Percentiles rank a stretch among this genome's conserved stretches.
phyloP scores from a whole-genome alignment of 2,888 invertebrate genomes.

The Crossocerus cetratus region DNA sequence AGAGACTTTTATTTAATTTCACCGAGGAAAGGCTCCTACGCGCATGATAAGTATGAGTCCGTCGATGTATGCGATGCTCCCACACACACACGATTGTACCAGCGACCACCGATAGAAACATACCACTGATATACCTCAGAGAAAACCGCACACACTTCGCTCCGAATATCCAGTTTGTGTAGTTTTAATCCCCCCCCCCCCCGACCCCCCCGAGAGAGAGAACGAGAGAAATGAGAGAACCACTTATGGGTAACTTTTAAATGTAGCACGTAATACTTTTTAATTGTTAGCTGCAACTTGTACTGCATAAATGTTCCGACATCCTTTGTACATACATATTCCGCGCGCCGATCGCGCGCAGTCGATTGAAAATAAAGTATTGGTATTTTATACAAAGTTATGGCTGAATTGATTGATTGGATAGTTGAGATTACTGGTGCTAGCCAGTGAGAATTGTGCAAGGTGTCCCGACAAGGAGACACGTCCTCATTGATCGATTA shows the following conservation, averaged over 20 bases:
- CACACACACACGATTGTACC: too few relatives aligned
- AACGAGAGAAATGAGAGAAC: constrained; percentile 20
- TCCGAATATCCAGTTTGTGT: constrained; percentile 42
- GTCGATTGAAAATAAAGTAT: constrained; percentile 74
- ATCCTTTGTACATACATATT: constrained; percentile 66
- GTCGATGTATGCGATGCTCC: too few relatives aligned
- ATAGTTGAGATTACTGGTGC: too few relatives aligned
- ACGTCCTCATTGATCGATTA: too few relatives aligned
- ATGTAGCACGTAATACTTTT: constrained; percentile 62
- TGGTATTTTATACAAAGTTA: constrained; percentile 72
- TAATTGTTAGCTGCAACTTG: constrained; percentile 65
- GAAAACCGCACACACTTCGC: constrained; percentile 51
- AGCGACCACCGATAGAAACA: constrained; percentile 43
- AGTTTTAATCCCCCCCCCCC: constrained; percentile 39
- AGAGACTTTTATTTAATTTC: too few relatives aligned
- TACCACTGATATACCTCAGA: constrained; percentile 65
- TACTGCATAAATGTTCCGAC: constrained; percentile 64
- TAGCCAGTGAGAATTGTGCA: too few relatives aligned
- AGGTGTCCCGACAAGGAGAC: too few relatives aligned
- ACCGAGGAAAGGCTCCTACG: too few relatives aligned
- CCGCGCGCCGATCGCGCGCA: constrained; percentile 61
- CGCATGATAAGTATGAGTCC: too few relatives aligned
- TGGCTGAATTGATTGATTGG: background rate
- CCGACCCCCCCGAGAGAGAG: constrained; percentile 20
- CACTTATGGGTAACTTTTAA: constrained; percentile 62